A percentile compares a stretch with the other conserved stretches of the same genome.
Evolutionary conservation across 2,888 invertebrate species (phyloP).

Genomic region (Pinctada fucata): DNA sequence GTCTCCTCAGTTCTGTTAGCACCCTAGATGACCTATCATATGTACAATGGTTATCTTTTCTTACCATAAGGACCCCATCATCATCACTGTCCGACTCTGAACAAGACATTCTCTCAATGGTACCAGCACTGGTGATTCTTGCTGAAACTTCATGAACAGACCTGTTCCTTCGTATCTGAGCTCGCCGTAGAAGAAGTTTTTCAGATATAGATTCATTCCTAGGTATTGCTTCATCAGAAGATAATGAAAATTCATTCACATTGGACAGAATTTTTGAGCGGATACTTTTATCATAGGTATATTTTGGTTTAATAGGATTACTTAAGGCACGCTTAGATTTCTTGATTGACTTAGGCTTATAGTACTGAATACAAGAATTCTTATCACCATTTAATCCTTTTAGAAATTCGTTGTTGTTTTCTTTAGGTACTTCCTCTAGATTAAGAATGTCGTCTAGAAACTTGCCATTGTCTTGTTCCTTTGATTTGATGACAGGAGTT

Average conservation of each 20-base stretch:
- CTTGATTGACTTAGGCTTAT: slow-evolving; percentile 23
- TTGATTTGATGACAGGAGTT: neutral
- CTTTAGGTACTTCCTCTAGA: slow-evolving; percentile 19
- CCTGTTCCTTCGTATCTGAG: slow-evolving; percentile 27
- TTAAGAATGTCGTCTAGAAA: slow-evolving; percentile 8
- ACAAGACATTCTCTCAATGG: slow-evolving; percentile 12
- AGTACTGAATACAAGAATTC: slow-evolving; percentile 26
- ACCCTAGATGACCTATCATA: slow-evolving; percentile 32
- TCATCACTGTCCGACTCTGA: slow-evolving; percentile 44
- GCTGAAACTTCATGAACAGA: slow-evolving; percentile 34
- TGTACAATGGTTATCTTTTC: slow-evolving; percentile 50
- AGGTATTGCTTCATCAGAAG: slow-evolving; percentile 3
- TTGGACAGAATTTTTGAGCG: slow-evolving; percentile 18
- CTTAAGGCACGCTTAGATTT: slow-evolving; percentile 10
- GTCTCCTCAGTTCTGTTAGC: neutral
- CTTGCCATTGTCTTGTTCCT: slow-evolving; percentile 7
- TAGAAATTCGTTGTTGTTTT: slow-evolving; percentile 27
- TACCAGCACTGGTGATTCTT: slow-evolving; percentile 32
- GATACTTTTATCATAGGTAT: neutral
- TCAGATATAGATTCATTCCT: slow-evolving; percentile 7
- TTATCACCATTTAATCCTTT: slow-evolving; percentile 14
- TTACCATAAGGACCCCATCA: slow-evolving; percentile 47
- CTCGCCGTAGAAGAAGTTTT: slow-evolving; percentile 5
- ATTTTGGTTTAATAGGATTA: neutral
- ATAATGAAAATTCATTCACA: slow-evolving; percentile 20